Base-by-base conservation (phyloP, 2,113 vertebrate species). In the Aramus guarauna region DNA sequence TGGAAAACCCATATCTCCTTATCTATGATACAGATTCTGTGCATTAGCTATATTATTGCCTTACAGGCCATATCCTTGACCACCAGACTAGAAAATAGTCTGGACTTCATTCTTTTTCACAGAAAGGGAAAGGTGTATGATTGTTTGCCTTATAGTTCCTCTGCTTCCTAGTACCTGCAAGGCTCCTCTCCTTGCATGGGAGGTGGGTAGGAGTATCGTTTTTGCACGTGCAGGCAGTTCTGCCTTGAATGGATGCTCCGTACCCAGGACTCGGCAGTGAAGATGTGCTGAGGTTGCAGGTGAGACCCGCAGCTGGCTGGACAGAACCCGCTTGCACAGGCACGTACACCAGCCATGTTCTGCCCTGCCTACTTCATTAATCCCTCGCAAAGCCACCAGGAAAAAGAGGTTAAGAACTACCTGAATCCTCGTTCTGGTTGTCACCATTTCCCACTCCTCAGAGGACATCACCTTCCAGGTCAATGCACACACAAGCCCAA, bases 281-380 rank as follows among this genome's bases (percentile, higher is more conserved):
- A 63, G 41, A 11, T 23, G 29, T 63, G 66, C 74, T 59, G 74
- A 82, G 58, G n/a, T 27, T 75, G 58, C 41, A 75, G 77, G 5
- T 30, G 60, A 22, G 34, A 66, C 34, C 1, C 7, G 23, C 41
- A 63, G 37, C 53, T 41, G 39, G 9, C 27, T 74, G 50, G 39
- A 10, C 8, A 43, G 43, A 90, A 24, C 20, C 8, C 0, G 0
- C 41, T 39, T 53, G 27, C 34, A 23, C 39, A 52, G 39, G 15
- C 41, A 21, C 15, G 43, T 43, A 14, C 27, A 73, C 20, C 71
- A 82, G 45, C 43, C 45, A 6, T 1, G 4, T 20, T 67, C 47
- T 4, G 1, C 20, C 18, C 30, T 66, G 27, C 26, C 34, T 41
- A 66, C 15, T 32, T 0, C 0, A 68, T 43, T 27, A 69, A 60